Evolutionary conservation across 1,140 invertebrate genomes (phyloP), one percentile per base, ranked within the genome.

Genomic region (Galendromus occidentalis): DNA sequence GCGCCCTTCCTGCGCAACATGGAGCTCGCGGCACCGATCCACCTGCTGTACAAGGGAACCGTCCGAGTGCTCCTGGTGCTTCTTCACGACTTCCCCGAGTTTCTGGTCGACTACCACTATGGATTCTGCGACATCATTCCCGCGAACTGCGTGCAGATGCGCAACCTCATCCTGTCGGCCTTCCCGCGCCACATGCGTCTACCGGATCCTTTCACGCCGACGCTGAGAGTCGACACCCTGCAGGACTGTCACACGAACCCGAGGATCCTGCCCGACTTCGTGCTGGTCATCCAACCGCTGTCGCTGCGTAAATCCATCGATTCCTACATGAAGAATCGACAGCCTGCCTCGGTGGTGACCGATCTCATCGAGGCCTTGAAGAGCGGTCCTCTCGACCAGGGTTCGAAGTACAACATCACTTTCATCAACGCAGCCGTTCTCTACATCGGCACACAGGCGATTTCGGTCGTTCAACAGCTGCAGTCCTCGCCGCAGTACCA

Each of bases 121-220:
- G 87, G 89, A n/a, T 96, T 99, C 76, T 98, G 95, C 76, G 95
- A 99, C 77, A 91, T 91, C 44, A 98, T 99, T 72, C 94, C 95
- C 68, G 88, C 93, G 0, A 98, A 98, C 75, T 98, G 95, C 74
- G 94, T 98, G 70, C 94, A 97, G 76, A 94, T 99, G 90, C 82
- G 95, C 42, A 99, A 99, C 75, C 79, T 99, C 7, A 94, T 99
- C 59, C 78, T 99, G 45, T 95, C 91, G 20, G 95, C 96, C 7
- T 98, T 96, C 72, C 95, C 96, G 14, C 80, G 93, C 42, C 95
- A 93, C 70, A 98, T 98, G 93, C 80, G 92, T 12, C 79, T 98
- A 47, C 95, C 95, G 0, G 95, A 98, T 82, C 94, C 95, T 0
- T 97, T 98, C 75, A 97, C 91, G 28, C 91, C 91, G 0, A 96